Conservation (phyloP, 92 coral and sea anemone species). For the Galaxea fascicularis region DNA sequence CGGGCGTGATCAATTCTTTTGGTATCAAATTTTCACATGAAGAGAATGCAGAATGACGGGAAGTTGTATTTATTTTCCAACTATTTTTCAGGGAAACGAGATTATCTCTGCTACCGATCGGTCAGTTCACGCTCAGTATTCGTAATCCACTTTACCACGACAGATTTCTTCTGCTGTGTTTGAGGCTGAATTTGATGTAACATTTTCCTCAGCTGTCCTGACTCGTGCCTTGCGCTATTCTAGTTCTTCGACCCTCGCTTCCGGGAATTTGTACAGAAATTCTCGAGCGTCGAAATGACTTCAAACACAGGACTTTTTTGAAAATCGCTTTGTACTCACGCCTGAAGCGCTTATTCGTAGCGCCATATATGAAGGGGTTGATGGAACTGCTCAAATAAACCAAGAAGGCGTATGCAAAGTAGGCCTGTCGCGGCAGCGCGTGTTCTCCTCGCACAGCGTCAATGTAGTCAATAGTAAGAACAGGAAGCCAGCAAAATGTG, state of each 20-base stretch:
- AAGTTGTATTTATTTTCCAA: too few relatives aligned
- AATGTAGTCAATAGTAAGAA: slow-evolving; percentile 72
- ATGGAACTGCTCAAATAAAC: slow-evolving; percentile 73
- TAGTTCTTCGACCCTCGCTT: not conserved
- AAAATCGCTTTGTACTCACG: slow-evolving; percentile 65
- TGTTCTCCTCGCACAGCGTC: slow-evolving; percentile 71
- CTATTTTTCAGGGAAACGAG: too few relatives aligned
- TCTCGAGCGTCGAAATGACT: not conserved
- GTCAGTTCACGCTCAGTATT: too few relatives aligned
- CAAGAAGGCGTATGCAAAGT: slow-evolving; percentile 72
- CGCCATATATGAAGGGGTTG: slow-evolving; percentile 83
- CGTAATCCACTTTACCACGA: too few relatives aligned
- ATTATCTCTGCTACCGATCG: too few relatives aligned
- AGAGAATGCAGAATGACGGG: too few relatives aligned
- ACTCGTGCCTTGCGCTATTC: not conserved
- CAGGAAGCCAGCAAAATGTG: slow-evolving; percentile 85
- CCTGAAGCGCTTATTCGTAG: slow-evolving; percentile 70
- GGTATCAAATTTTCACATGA: too few relatives aligned
- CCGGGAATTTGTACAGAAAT: not conserved
- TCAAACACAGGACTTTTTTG: slow-evolving; percentile 1
- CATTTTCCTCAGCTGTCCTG: not conserved
- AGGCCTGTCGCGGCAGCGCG: slow-evolving; percentile 57
- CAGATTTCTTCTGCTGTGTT: too few relatives aligned
- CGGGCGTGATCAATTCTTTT: too few relatives aligned
- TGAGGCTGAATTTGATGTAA: too few relatives aligned